Evolutionary conservation across 1,140 invertebrate genomes (phyloP).

Genomic region (Gryon sp.): DNA sequence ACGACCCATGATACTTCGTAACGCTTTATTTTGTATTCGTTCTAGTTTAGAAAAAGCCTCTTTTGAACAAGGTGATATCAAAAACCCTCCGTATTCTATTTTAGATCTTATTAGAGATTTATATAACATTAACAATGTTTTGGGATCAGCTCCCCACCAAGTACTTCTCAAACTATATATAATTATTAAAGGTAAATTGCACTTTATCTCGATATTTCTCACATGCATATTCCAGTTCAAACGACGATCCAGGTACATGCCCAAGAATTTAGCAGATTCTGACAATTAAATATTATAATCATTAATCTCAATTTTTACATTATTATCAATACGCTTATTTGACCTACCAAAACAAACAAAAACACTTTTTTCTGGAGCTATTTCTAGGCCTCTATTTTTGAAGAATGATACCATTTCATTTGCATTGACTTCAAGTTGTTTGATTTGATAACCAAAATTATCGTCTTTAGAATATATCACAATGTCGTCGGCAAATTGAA

Average conservation of each 20-base stretch:
- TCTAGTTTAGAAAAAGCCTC: not conserved
- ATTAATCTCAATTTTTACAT: not conserved
- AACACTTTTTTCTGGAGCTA: slow-evolving; percentile 10
- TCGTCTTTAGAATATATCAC: not conserved
- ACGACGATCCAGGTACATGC: slow-evolving; percentile 13
- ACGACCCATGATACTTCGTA: not conserved
- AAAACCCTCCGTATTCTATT: slow-evolving; percentile 33
- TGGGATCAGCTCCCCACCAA: slow-evolving; percentile 32
- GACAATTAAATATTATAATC: not conserved
- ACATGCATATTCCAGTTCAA: slow-evolving; percentile 34
- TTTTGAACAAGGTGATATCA: slow-evolving; percentile 1
- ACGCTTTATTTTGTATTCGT: not conserved
- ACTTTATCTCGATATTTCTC: slow-evolving; percentile 2
- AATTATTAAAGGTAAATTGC: slow-evolving; percentile 11
- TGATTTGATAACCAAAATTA: not conserved
- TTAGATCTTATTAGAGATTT: slow-evolving; percentile 27
- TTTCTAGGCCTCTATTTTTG: not conserved
- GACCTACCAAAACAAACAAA: slow-evolving; percentile 1
- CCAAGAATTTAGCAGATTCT: slow-evolving; percentile 30
- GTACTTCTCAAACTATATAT: slow-evolving; percentile 28
- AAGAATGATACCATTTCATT: not conserved
- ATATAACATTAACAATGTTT: slow-evolving; percentile 11
- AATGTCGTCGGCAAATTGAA: slow-evolving; percentile 23
- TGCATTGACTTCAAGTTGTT: not conserved
- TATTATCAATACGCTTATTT: not conserved